Evolutionary conservation across 2,113 vertebrate species (phyloP).

Genomic region (Hypomesus transpacificus): DNA sequence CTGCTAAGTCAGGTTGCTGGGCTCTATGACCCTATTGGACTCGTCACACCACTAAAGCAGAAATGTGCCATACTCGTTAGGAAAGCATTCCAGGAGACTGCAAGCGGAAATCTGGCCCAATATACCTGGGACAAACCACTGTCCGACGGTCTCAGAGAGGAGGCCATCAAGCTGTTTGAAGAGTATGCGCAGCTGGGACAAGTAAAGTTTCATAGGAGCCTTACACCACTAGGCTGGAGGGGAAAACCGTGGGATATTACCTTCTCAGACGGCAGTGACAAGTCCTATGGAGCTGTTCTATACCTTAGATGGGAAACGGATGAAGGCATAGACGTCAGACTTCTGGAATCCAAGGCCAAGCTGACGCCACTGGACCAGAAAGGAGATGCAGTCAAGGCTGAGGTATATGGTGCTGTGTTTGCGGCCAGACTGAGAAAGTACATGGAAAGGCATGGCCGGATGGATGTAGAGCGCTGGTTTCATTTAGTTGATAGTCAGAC

Average conservation of each 20-base stretch:
- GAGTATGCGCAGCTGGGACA: no score
- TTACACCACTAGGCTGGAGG: neutral
- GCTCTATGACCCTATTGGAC: no score
- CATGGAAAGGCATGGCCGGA: constrained; percentile 6
- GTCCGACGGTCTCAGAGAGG: no score
- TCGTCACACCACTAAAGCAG: no score
- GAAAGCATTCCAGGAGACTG: no score
- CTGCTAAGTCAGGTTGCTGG: no score
- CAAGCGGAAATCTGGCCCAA: no score
- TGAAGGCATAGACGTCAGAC: constrained; percentile 5
- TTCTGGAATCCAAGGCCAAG: constrained; percentile 25
- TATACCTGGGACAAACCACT: no score
- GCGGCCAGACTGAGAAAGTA: constrained; percentile 16
- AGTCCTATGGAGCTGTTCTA: neutral
- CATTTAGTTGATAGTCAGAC: constrained; percentile 37
- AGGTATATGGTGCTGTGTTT: constrained; percentile 36
- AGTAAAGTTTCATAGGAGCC: no score
- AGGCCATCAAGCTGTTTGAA: no score
- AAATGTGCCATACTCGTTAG: no score
- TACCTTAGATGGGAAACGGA: neutral
- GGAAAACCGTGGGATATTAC: neutral
- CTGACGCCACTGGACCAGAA: constrained; percentile 20
- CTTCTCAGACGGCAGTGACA: constrained; percentile 1
- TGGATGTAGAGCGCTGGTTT: constrained; percentile 17
- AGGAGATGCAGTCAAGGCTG: constrained; percentile 30